Evolutionary conservation across 2,113 vertebrate species (phyloP), one percentile per base, ranked within the genome.

Genomic region (Melierax canorus): DNA sequence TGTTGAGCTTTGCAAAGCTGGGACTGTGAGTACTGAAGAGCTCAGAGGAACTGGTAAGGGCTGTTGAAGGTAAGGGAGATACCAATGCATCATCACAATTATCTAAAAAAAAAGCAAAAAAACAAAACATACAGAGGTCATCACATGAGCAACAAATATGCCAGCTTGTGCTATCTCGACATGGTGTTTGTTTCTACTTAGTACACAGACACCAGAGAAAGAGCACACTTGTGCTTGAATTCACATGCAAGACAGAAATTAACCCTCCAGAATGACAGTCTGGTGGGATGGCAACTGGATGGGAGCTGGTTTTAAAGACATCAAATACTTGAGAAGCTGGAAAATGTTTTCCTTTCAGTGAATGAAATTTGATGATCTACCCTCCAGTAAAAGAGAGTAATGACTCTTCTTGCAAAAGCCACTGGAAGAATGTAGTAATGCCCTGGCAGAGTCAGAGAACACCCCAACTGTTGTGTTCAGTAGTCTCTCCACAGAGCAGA

Each of bases 31-130:
- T 98, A 91, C 97, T 97, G 56, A 97, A 98, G 90, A 99, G 86
- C 83, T 98, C 98, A 26, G 99, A 99, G n/a, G 99, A 99, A 97
- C 99, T 99, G 91, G 98, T 98, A 98, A 99, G 99, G 55, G 99
- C 98, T 73, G 98, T 95, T 53, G 98, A 98, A 53, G 97, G 98
- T 14, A 99, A 98, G 45, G 96, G 81, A 51, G 98, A 98, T 15
- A 99, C 98, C 84, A 99, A 91, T 0, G 98, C 98, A 56, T 98
- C 98, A 95, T 99, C 99, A 96, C 99, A 99, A 92, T 98, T 98
- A 96, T 99, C 99, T 99, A 88, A 64, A 90, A 80, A 75, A 48
- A 73, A 86, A 91, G 56, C 96, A 27, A 98, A 81, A 68, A 78
- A 91, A 94, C 62, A 90, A 97, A 75, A 97, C 63, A 88, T 6